Base-by-base conservation (phyloP, 2,113 vertebrate genomes). In the Carassius gibelio region DNA sequence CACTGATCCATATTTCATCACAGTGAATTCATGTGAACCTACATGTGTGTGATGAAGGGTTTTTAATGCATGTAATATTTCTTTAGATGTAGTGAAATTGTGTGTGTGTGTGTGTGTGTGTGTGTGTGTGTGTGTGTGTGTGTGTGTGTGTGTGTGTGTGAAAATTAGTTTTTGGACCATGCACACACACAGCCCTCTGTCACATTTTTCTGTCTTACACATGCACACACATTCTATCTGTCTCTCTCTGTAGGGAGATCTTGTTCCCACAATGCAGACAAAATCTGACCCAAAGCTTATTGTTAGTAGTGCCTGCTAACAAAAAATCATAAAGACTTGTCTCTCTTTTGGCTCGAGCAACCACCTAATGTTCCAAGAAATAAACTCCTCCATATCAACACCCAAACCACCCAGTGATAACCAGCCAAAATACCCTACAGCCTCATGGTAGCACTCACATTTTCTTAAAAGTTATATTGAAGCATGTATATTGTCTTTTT, bases 1-100 rank as follows among this genome's bases (percentile, higher is more conserved):
- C 19, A 78, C 21, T 42, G 55, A 42, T 79, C 55, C 30, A 77
- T 79, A 61, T 61, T 79, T 79, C 34, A 79, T 79, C 34, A 74
- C 21, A 59, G 52, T 72, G 48, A 45, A 59, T 72, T 52, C 48
- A 83, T 42, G 11, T 55, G 50, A 75, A 52, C 55, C 26, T 83
- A 50, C 71, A 57, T 74, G 68, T 82, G 30, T 74, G 45, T 69
- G 66, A 23, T n/a, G 69, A 34, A 45, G 14, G 61, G 34, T 59
- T 50, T 75, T 38, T 48, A 36, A 61, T 42, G 71, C 50, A 36
- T 61, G 69, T 83, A 52, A 38, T 61, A 52, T 45, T 59, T 61
- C 75, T 61, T 38, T 38, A 78, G 55, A 59, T 78, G 10, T 38
- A 61, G 1, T 38, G 38, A n/a, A n/a, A n/a, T n/a, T 42, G 42